Percentiles rank a stretch among this genome's conserved stretches.
These are phyloP conservation scores for Lagopus leucura DNA, from an alignment of 2,113 vertebrate genomes.

Conservation along the genomic window DNA sequence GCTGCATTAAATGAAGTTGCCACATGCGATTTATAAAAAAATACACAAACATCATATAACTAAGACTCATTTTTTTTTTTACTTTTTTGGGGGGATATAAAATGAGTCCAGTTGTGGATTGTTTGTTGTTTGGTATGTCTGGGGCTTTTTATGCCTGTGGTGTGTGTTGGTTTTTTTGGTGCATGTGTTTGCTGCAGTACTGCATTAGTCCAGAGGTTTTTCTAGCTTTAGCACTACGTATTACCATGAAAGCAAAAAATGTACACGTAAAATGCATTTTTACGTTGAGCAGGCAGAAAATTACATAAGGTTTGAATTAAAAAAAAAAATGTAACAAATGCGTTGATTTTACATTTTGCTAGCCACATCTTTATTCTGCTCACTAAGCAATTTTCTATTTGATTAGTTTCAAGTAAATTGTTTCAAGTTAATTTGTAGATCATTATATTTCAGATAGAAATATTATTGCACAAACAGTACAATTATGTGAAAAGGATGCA, in stretches of 20 bases:
- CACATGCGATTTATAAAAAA: neutral
- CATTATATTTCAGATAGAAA: neutral
- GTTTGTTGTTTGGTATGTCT: neutral
- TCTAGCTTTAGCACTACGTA: neutral
- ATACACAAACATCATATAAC: neutral
- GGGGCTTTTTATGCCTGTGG: neutral
- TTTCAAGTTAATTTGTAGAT: neutral
- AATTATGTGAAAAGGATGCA: neutral
- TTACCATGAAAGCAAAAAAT: neutral
- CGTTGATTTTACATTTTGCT: neutral
- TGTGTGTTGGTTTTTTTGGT: no score
- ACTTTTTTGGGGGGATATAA: neutral
- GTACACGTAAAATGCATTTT: neutral
- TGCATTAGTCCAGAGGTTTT: neutral
- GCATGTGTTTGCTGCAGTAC: neutral
- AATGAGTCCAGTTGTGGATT: neutral
- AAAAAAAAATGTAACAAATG: accelerated
- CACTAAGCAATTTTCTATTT: neutral
- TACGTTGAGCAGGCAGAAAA: neutral
- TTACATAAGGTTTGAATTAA: neutral
- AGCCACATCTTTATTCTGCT: neutral
- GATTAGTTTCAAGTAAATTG: neutral
- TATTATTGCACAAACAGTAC: neutral
- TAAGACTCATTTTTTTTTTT: neutral
- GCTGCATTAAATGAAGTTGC: neutral